Evolutionary conservation across 2,888 invertebrate species (phyloP).

Genomic region (Cacoxenus indagator): DNA sequence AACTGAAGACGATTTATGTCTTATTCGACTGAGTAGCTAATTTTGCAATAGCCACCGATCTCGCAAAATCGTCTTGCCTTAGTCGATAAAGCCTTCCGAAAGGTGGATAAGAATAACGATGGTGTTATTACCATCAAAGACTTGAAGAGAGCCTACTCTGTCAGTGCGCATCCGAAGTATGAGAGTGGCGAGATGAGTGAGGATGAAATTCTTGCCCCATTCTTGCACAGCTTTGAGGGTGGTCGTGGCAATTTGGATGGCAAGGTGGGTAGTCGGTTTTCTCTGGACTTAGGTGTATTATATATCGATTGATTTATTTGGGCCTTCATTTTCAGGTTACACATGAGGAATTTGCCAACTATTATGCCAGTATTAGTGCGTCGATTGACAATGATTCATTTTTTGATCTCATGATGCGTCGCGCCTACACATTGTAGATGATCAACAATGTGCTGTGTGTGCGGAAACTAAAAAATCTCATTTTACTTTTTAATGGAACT

Average conservation of each 20-base stretch:
- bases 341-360: too few relatives aligned
- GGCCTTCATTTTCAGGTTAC: constrained; percentile 77
- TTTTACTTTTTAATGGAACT: constrained; percentile 29
- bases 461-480: too few relatives aligned
- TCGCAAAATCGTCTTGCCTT: constrained; percentile 80
- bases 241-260: constrained; percentile 78
- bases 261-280: constrained; percentile 73
- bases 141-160: constrained; percentile 84
- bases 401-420: constrained; percentile 96
- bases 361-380: constrained; percentile 95
- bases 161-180: constrained; percentile 85
- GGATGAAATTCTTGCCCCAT: constrained; percentile 84
- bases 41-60: constrained; percentile 81
- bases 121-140: constrained; percentile 85
- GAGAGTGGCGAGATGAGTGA: constrained; percentile 90
- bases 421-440: constrained; percentile 86
- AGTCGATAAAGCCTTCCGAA: constrained; percentile 88
- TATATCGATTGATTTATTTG: constrained; percentile 25
- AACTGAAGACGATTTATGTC: not conserved
- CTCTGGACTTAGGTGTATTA: not conserved
- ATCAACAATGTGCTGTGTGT: too few relatives aligned
- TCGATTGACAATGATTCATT: constrained; percentile 95
- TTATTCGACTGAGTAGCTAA: not conserved
- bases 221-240: constrained; percentile 88
- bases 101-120: constrained; percentile 89